Evolutionary conservation across 2,888 invertebrate genomes (phyloP), one percentile per base, ranked within the genome.

Genomic region (Sesia apiformis): DNA sequence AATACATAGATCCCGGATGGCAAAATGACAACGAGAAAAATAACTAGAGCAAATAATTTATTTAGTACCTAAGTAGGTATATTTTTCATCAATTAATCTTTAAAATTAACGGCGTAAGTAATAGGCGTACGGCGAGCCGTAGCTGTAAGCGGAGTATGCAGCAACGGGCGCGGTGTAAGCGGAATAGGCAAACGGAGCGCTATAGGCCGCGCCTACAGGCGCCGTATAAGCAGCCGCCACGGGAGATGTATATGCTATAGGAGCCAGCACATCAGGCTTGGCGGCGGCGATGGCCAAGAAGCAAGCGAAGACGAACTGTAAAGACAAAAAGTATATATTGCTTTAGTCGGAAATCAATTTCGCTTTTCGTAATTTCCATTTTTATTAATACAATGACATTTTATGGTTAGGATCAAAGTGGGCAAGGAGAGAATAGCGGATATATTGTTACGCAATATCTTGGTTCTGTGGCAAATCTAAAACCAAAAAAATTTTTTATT

Each of bases 281-380:
- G 83, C 84, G 38, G 76, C 71, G 55, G 76, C 81, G 53, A 78
- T 54, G 52, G 78, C 81, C 69, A 83, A 54, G 63, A 84, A 63
- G 65, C 81, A 82, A 56, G 76, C 76, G 67, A 82, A 64, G 56
- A 84, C 65, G 59, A 82, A 65, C 84, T 85, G 74, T 0, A 75
- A 77, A 55, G 56, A 53, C 59, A 63, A 60, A 52, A 52, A 55
- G 23, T 49, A 42, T 23, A 23, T 23, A 23, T 23, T 23, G 23
- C 23, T 23, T 23, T 23, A 23, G 23, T 23, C 2, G 23, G 23
- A 23, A 23, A 23, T 23, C 23, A 23, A 23, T 23, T 23, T 23
- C 23, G 23, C 23, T 23, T 23, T 23, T 23, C 1, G 2, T 23
- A 23, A 23, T 23, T 23, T 23, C 23, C 23, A 1, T 23, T 1